Base-by-base conservation (phyloP, 2,797 vertebrate species). In the Cuculus canorus region DNA sequence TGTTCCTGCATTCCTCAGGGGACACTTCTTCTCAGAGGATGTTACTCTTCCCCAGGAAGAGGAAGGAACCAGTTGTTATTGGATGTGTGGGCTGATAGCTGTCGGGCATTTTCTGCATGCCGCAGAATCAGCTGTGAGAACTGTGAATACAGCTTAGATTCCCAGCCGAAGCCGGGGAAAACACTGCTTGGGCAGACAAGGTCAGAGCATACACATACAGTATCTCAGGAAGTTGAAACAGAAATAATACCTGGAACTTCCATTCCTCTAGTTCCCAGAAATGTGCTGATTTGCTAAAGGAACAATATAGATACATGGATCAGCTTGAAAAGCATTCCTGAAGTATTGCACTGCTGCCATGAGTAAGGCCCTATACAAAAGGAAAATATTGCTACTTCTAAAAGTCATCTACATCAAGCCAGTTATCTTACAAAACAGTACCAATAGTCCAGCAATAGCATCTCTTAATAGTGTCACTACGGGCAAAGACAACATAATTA, bases 1-100 rank as follows among this genome's bases (percentile, higher is more conserved):
- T 96, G 97, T 83, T 96, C 87, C 54, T 87, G 96, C 98, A 98
- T 98, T 98, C 98, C 98, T 97, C 79, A 8, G 97, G 96, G 97
- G 95, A 96, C 71, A 39, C 90, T 97, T 97, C 97, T 97, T 96
- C 97, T 97, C 88, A 78, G 97, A 98, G 98, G 97, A 98, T 98
- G 97, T 96, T 94, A 95, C 97, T 97, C 95, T 98, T 98, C 98
- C 97, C 90, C 98, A 98, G 98, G 98, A 98, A 98, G 98, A 98
- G 98, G 98, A 98, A 98, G 97, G 97, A 98, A 97, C 95, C 98
- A 98, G 98, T 97, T 98, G 98, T 97, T 97, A 90, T 61, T 95
- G 96, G 94, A 94, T 96, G 97, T 83, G 96, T 97, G 95, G 97
- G 97, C 95, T 96, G 97, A 97, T 95, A 94, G 97, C 97, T 96